Conservation (phyloP, 1,140 invertebrate genomes). For the Macrosteles quadrilineatus region DNA sequence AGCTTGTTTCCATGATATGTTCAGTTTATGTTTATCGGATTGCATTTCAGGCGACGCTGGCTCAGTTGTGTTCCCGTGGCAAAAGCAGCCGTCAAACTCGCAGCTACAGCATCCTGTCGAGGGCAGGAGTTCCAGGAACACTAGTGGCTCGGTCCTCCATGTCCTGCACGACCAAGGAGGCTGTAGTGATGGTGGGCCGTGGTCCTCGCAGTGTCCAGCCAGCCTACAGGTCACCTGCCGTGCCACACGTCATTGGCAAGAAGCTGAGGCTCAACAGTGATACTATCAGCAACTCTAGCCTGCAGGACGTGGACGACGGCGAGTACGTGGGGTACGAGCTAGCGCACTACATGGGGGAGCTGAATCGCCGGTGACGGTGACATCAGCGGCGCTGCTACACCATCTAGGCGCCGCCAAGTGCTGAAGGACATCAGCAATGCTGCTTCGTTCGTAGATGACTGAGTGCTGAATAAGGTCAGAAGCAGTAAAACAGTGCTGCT, state of each 20-base stretch:
- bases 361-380: constrained; percentile 37
- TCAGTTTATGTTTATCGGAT: no score
- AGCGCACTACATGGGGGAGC: constrained; percentile 41
- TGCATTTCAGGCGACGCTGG: constrained; percentile 43
- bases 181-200: neutral
- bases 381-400: constrained; percentile 3
- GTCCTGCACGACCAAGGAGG: neutral
- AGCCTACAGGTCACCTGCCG: neutral
- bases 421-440: neutral
- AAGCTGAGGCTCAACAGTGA: constrained; percentile 1
- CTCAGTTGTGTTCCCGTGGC: constrained; percentile 49
- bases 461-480: no score
- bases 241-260: neutral
- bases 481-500: no score
- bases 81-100: constrained; percentile 40
- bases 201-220: neutral
- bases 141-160: neutral
- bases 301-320: constrained; percentile 66
- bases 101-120: constrained; percentile 37
- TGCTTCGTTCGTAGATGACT: no score
- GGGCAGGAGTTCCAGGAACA: neutral
- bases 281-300: constrained; percentile 70
- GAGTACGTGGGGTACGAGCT: constrained; percentile 64
- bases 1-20: no score
- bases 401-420: neutral